phyloP scores from a whole-genome alignment of 2,113 vertebrate species.

The Mionectes macconnelli region DNA sequence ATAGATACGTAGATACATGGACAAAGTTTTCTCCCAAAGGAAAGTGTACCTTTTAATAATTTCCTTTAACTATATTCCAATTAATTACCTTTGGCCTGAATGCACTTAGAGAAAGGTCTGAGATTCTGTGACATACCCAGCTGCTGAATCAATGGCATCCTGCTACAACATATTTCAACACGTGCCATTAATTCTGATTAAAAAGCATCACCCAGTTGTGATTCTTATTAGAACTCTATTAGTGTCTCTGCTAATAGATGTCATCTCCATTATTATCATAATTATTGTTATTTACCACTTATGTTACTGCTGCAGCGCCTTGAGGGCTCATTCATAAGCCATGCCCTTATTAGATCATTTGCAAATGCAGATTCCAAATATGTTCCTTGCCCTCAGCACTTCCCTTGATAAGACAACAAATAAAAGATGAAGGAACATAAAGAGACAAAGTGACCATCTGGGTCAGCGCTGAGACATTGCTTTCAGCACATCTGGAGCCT shows the following conservation, averaged over 20 bases:
- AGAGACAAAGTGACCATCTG: neutral
- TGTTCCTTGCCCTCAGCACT: neutral
- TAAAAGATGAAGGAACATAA: neutral
- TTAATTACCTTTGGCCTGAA: neutral
- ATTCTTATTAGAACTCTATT: constrained; percentile 55
- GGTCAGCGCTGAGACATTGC: neutral
- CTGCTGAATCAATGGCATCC: neutral
- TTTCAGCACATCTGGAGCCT: neutral
- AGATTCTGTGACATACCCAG: neutral
- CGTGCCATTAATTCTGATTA: constrained; percentile 43
- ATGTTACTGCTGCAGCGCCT: constrained; percentile 5
- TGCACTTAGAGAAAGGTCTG: neutral
- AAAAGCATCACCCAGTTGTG: constrained; percentile 45
- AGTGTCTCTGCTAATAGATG: constrained; percentile 46
- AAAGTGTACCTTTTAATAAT: neutral
- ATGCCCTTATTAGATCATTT: neutral
- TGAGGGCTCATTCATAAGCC: constrained; percentile 32
- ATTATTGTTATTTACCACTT: constrained; percentile 66
- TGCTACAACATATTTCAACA: constrained; percentile 10
- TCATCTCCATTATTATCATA: constrained; percentile 39
- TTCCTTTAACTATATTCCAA: neutral
- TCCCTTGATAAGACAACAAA: neutral
- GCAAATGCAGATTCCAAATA: constrained; percentile 13
- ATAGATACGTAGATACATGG: neutral
- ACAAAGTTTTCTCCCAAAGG: neutral